Percentiles rank a stretch among this genome's conserved stretches.
Conservation (phyloP, 2,797 vertebrate species). For the Tapera naevia region DNA sequence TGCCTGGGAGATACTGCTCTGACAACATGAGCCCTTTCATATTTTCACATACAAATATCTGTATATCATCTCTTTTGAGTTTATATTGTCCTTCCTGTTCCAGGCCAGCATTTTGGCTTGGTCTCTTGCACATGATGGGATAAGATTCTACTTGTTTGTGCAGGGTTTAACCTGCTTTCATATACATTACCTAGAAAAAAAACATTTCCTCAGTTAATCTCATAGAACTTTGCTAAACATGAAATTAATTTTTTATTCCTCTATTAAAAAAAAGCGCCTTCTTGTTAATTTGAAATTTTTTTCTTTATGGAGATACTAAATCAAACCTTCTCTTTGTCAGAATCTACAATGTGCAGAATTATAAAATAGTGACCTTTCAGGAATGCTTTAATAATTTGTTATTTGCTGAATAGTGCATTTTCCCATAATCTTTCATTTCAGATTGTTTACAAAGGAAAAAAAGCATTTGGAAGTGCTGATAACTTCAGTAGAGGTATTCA, state of each 20-base stretch:
- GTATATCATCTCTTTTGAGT: neutral
- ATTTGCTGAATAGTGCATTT: neutral
- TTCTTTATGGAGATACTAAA: neutral
- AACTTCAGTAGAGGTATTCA: neutral
- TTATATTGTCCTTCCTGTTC: neutral
- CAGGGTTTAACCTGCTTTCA: neutral
- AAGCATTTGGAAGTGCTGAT: neutral
- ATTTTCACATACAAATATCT: neutral
- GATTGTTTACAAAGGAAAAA: neutral
- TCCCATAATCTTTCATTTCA: neutral
- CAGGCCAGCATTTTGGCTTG: neutral
- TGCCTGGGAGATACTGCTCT: neutral
- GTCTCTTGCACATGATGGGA: neutral
- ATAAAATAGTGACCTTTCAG: neutral
- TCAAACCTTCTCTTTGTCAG: neutral
- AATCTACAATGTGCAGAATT: neutral
- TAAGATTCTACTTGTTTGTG: neutral
- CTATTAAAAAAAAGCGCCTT: neutral
- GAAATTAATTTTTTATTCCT: neutral
- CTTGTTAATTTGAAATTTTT: neutral
- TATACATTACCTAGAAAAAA: neutral
- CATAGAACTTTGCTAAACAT: neutral
- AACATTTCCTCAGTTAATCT: neutral
- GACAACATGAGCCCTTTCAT: neutral
- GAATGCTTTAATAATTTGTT: neutral